Conservation (phyloP, 2,888 invertebrate genomes). For the Tyria jacobaeae region DNA sequence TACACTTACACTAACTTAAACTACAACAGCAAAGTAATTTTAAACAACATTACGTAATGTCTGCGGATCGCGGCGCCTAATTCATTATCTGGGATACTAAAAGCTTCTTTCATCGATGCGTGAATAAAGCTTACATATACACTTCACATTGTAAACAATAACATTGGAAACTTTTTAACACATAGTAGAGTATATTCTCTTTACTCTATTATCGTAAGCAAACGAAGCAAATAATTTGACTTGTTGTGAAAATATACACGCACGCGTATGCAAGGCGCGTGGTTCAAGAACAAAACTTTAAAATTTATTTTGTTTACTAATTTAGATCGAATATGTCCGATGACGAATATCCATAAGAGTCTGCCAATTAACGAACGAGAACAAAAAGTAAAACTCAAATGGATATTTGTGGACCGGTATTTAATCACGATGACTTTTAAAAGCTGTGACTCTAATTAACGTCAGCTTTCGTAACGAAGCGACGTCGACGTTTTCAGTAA, state of each 20-base stretch:
- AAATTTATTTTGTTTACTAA: conserved; percentile 50
- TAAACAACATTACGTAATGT: conserved; percentile 37
- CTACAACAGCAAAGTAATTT: conserved; percentile 12
- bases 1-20: conserved; percentile 7
- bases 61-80: conserved; percentile 45
- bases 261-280: conserved; percentile 65
- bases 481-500: not conserved
- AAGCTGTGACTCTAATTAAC: conserved; percentile 40
- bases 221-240: conserved; percentile 80
- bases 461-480: conserved; percentile 34
- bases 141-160: conserved; percentile 81
- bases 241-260: conserved; percentile 81
- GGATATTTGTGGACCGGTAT: conserved; percentile 47
- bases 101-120: conserved; percentile 76
- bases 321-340: conserved; percentile 45
- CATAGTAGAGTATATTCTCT: conserved; percentile 68
- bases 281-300: conserved; percentile 57
- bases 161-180: conserved; percentile 83
- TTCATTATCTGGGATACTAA: conserved; percentile 64
- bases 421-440: conserved; percentile 50
- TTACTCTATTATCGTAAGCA: conserved; percentile 60
- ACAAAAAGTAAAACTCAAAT: conserved; percentile 45
- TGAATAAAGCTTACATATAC: conserved; percentile 61
- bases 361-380: conserved; percentile 46
- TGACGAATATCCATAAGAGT: conserved; percentile 40